Base-by-base conservation (phyloP, 64 coral and sea anemone species). In the Montipora capricornis region DNA sequence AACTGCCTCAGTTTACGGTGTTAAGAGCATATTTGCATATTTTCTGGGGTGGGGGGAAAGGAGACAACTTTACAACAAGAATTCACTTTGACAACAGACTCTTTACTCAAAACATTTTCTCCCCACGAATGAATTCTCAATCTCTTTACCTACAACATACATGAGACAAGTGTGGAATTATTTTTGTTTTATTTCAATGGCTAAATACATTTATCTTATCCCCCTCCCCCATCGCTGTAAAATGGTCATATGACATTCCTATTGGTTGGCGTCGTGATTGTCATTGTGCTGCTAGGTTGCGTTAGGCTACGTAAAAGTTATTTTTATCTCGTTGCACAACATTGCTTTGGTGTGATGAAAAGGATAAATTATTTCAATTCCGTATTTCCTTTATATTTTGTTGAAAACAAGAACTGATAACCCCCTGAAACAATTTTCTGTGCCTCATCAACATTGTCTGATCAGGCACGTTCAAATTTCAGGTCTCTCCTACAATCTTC, bases 311-410 rank as follows among this genome's bases (percentile, higher is more conserved):
- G 60, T 48, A 67, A 84, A 6, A 5, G 61, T 12, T 84, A 84
- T 68, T 84, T 84, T 69, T 49, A 68, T 16, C 9, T 47, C 67
- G 68, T 84, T 84, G 26, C 81, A 68, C 81, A 68, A 48, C 16
- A 37, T 10, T 15, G 4, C 9, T 12, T 44, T 47, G 13, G 13
- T 9, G 74, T 76, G 74, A 15, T 76, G 26, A 46, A 45, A 47
- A 37, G 37, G 37, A 37, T 37, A 37, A 37, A 37, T 37, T 37
- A 37, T 37, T 37, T 37, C 37, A 37, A 37, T 37, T 37, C 37
- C 37, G 37, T 2, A 37, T 37, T 37, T 37, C 37, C 37, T 37
- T 37, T 37, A 37, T 2, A 37, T 37, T 37, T 37, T 37, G 37
- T 37, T 37, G 37, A 2, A 37, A 37, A 37, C 37, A 37, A 37